These are phyloP conservation scores for Saguinus imperator DNA, from an alignment of 2,113 vertebrate species.

Conservation along the genomic window DNA sequence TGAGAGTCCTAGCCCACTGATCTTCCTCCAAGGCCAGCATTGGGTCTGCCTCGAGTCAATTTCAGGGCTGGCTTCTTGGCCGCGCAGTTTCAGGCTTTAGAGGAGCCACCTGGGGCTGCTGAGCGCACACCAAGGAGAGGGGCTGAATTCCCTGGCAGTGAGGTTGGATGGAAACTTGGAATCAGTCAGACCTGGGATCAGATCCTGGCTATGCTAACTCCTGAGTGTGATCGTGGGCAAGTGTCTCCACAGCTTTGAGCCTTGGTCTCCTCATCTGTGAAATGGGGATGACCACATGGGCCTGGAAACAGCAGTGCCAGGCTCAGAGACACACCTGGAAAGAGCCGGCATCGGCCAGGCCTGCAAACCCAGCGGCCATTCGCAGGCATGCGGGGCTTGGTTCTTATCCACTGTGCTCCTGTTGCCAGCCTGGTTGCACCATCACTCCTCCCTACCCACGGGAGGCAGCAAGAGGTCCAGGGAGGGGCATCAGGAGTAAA, in stretches of 20 bases:
- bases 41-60: too few relatives aligned
- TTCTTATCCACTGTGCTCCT: not conserved
- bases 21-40: not conserved
- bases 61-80: not conserved
- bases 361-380: not conserved
- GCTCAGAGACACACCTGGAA: not conserved
- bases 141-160: not conserved
- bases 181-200: not conserved
- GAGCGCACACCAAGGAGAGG: not conserved
- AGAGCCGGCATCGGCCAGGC: fast-evolving
- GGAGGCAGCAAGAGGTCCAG: not conserved
- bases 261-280: not conserved
- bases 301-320: not conserved
- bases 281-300: fast-evolving
- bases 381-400: fast-evolving
- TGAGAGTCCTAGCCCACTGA: fast-evolving
- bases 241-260: fast-evolving
- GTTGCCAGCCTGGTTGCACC: not conserved
- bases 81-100: not conserved
- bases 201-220: not conserved
- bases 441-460: too few relatives aligned
- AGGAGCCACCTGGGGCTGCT: not conserved
- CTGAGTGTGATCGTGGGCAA: fast-evolving
- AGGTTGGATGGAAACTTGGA: not conserved
- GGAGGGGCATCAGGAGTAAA: not conserved